Conservation (phyloP, 2,888 invertebrate species). For the Dicyrtomina minuta region DNA sequence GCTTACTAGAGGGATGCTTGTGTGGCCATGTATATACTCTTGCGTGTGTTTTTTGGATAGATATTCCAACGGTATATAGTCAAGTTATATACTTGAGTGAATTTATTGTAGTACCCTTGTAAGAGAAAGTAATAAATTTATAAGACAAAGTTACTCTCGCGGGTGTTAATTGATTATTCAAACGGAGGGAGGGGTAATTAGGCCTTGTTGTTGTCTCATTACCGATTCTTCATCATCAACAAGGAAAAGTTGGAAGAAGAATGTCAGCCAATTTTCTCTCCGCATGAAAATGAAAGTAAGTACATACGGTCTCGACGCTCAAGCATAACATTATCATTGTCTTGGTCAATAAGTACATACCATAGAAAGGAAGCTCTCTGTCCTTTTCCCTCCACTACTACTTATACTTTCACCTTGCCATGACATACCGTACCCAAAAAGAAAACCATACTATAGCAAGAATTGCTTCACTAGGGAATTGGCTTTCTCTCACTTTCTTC, state of each 20-base stretch:
- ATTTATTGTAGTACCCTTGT: background rate
- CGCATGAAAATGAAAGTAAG: background rate
- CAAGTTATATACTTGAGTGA: background rate
- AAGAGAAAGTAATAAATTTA: conserved; percentile 17
- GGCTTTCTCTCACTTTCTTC: no score
- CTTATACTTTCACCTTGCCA: no score
- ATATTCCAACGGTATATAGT: no score
- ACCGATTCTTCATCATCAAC: conserved; percentile 28
- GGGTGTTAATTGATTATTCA: conserved; percentile 31
- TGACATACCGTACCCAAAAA: no score
- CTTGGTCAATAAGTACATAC: background rate
- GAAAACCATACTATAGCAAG: no score
- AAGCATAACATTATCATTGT: background rate
- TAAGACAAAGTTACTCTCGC: conserved; percentile 10
- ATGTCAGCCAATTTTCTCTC: conserved; percentile 17
- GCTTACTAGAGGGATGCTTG: no score
- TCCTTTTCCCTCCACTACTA: no score
- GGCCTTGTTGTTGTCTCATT: conserved; percentile 24
- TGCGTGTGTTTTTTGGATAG: background rate
- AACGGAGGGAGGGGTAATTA: conserved; percentile 21
- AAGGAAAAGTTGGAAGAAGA: conserved; percentile 7
- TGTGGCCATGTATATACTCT: no score
- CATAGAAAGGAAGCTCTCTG: background rate
- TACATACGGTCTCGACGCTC: background rate
- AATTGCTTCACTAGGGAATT: no score